Percentiles rank a stretch among this genome's conserved stretches.
Evolutionary conservation across 2,113 vertebrate species (phyloP).

Genomic region (Oreocharis arfaki): DNA sequence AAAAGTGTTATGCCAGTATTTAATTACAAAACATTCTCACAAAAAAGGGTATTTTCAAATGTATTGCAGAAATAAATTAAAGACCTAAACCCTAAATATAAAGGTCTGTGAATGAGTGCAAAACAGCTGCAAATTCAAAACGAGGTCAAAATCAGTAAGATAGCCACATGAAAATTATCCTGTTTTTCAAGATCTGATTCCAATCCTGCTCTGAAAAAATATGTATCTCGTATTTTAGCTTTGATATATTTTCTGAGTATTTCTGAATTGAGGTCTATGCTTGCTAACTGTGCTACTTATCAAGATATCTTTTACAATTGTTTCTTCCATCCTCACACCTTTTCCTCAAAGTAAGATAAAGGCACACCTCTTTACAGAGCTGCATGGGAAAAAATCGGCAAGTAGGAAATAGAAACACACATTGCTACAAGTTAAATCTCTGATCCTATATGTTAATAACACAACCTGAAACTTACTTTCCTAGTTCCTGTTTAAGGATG

Average conservation of each 20-base stretch:
- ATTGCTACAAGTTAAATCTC: background rate
- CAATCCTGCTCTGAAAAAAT: background rate
- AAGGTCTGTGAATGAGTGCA: background rate
- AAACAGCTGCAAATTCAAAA: background rate
- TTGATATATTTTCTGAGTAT: background rate
- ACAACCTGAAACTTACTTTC: background rate
- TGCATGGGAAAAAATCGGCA: background rate
- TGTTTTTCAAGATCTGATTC: background rate
- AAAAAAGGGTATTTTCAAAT: background rate
- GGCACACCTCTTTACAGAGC: background rate
- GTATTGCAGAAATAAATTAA: background rate
- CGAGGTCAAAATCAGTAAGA: background rate
- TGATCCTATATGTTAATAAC: background rate
- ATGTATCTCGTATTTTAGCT: background rate
- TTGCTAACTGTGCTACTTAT: background rate
- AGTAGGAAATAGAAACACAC: background rate
- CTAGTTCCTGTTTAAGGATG: background rate
- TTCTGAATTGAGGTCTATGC: background rate
- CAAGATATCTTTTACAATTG: background rate
- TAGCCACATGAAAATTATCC: background rate
- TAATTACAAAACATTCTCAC: background rate
- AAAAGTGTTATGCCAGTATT: background rate
- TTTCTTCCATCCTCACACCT: background rate
- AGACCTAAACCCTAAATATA: background rate
- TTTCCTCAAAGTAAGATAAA: background rate